A percentile compares a stretch with the other conserved stretches of the same genome.
Evolutionary conservation across 2,888 invertebrate genomes (phyloP).

Genomic region (Dryocosmus kuriphilus): DNA sequence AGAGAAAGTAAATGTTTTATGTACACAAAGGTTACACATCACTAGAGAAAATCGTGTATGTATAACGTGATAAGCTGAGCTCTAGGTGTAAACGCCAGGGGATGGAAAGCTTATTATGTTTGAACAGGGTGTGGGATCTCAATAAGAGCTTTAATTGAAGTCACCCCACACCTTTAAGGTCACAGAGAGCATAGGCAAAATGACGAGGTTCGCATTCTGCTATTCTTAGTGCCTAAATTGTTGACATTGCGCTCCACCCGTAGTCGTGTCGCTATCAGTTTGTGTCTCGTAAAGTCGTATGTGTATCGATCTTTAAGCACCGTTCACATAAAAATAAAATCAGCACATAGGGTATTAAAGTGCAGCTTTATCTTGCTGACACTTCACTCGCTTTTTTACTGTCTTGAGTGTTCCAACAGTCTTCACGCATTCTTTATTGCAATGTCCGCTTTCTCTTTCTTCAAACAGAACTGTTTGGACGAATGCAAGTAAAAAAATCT

Average conservation of each 20-base stretch:
- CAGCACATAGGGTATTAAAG: background rate
- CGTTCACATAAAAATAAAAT: constrained; percentile 1
- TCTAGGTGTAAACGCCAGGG: constrained; percentile 45
- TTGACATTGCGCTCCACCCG: constrained; percentile 66
- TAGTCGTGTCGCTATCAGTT: constrained; percentile 13
- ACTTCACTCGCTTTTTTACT: constrained; percentile 2
- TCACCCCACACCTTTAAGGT: constrained; percentile 61
- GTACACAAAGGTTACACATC: constrained; percentile 49
- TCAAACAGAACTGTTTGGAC: background rate
- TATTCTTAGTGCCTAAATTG: constrained; percentile 70
- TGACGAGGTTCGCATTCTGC: constrained; percentile 60
- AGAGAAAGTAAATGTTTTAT: constrained; percentile 10
- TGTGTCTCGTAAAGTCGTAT: background rate
- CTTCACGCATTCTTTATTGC: constrained; percentile 1
- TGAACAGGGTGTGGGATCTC: constrained; percentile 69
- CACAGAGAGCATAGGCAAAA: constrained; percentile 56
- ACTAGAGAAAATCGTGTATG: constrained; percentile 52
- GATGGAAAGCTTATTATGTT: constrained; percentile 68
- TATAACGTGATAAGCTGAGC: constrained; percentile 54
- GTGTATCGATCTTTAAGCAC: constrained; percentile 11
- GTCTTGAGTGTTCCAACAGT: constrained; percentile 1
- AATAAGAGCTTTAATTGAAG: constrained; percentile 71
- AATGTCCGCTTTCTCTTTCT: background rate
- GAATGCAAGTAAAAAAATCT: background rate
- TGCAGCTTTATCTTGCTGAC: background rate